Evolutionary conservation across 2,797 vertebrate species (phyloP).

Genomic region (Micromesistius poutassou): DNA sequence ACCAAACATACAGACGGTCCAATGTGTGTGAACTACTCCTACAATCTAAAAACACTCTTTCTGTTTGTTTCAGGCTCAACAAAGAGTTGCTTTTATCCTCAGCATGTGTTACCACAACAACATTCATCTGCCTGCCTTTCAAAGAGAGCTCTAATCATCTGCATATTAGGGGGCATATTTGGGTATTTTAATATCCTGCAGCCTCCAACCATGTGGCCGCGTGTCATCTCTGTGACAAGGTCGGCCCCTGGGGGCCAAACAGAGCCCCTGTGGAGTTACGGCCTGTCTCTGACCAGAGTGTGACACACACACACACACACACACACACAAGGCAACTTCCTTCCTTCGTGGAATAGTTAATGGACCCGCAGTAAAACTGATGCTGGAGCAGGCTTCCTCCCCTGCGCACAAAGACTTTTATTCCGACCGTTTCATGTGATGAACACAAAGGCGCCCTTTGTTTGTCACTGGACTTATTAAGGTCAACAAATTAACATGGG

Average conservation of each 20-base stretch:
- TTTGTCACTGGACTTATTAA: constrained; percentile 47
- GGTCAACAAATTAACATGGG: constrained; percentile 54
- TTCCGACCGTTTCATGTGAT: constrained; percentile 63
- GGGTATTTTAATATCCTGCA: constrained; percentile 43
- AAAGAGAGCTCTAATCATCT: constrained; percentile 27
- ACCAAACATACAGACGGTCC: too few relatives aligned
- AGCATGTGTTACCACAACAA: constrained; percentile 35
- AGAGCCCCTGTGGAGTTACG: background rate
- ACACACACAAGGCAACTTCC: constrained; percentile 17
- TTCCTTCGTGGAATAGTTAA: constrained; percentile 45
- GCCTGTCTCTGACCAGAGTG: background rate
- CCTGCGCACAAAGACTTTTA: constrained; percentile 49
- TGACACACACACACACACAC: constrained; percentile 6
- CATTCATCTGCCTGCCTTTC: constrained; percentile 30
- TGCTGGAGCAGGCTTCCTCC: constrained; percentile 49
- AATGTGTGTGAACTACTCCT: too few relatives aligned
- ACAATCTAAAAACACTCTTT: too few relatives aligned
- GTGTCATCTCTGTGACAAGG: constrained; percentile 34
- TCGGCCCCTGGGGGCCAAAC: constrained; percentile 11
- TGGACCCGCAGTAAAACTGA: constrained; percentile 54
- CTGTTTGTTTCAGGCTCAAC: background rate
- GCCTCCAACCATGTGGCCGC: constrained; percentile 25
- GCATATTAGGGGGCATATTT: constrained; percentile 43
- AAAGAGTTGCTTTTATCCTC: constrained; percentile 33
- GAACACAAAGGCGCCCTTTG: constrained; percentile 64